phyloP scores from a whole-genome alignment of 30 jellyfish, hydroid and myxozoan genomes.

The Calvadosia cruxmelitensis region DNA sequence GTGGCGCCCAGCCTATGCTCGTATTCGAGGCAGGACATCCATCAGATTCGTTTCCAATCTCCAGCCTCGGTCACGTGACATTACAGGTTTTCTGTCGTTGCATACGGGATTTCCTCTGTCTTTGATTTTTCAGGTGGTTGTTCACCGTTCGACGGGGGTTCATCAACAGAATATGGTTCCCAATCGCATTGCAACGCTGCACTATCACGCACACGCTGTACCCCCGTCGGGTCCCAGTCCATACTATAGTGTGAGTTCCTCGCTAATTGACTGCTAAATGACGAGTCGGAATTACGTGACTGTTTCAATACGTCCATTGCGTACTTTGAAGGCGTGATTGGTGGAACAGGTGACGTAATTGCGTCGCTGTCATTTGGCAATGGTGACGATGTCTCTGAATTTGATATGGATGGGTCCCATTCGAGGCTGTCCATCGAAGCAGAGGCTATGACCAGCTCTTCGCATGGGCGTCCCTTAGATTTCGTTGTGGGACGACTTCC shows the following conservation, averaged over 20 bases:
- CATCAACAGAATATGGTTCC: slow-evolving; percentile 73
- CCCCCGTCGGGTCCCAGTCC: slow-evolving; percentile 88
- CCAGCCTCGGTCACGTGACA: too few species aligned
- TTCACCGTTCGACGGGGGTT: slow-evolving; percentile 27
- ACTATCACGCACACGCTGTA: slow-evolving; percentile 40
- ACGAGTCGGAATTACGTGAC: slow-evolving; percentile 32
- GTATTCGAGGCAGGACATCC: too few species aligned
- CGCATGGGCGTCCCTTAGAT: slow-evolving; percentile 1
- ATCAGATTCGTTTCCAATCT: too few species aligned
- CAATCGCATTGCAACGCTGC: slow-evolving; percentile 55
- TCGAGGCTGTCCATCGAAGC: slow-evolving; percentile 25
- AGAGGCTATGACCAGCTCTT: slow-evolving; percentile 16
- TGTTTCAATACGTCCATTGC: slow-evolving; percentile 38
- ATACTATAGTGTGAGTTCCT: slow-evolving; percentile 43
- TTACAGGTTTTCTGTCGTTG: background rate
- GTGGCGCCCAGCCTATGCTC: too few species aligned
- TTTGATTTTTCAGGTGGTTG: background rate
- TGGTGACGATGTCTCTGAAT: slow-evolving; percentile 55
- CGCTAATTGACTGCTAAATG: slow-evolving; percentile 36
- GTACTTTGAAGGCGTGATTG: slow-evolving; percentile 37
- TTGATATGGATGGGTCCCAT: slow-evolving; percentile 59
- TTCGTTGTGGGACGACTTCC: background rate
- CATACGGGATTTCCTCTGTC: background rate
- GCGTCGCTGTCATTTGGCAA: slow-evolving; percentile 44
- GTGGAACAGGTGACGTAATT: slow-evolving; percentile 35